Evolutionary conservation across 2,113 vertebrate genomes (phyloP), one percentile per base, ranked within the genome.

Genomic region (Chamaetylas fuelleborni): DNA sequence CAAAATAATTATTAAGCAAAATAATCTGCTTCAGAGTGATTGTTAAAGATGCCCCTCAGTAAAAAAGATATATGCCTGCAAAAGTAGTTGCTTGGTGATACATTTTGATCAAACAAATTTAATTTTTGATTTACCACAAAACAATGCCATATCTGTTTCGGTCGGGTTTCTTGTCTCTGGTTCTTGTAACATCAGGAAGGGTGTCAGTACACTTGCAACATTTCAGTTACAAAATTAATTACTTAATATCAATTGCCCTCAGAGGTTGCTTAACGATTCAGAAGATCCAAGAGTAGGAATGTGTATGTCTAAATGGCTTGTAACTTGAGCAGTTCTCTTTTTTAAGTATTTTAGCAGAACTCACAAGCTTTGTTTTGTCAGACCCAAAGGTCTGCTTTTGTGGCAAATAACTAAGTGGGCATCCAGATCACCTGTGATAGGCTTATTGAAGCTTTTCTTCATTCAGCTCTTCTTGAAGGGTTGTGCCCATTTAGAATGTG

Each of bases 211-310:
- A 56, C 60, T 96, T 97, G 82, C 94, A 93, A 95, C 90, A 96
- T 71, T 88, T 83, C 51, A 74, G 72, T 96, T 97, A 90, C 96
- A 94, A 96, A 94, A 95, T 65, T 12, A 84, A 53, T 96, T 97
- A 88, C 95, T 86, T 96, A 81, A 96, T 61, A 56, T 90, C 76
- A 79, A 14, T 88, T 95, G 64, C 76, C 40, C 16, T 93, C 60
- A 34, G 45, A 78, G 33, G 7, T 94, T 97, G 82, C 88, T 14
- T 81, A 94, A 96, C 2, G 2, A 8, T 47, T 88, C 50, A 7
- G 42, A 77, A 58, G 85, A 29, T 81, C 34, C 53, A 74, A 28
- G 50, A 36, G 34, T 20, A 71, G 60, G 40, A 86, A 50, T 2
- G 0, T 71, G 6, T 23, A 8, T 81, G 43, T 87, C 81, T 57